A percentile compares a stretch with the other conserved stretches of the same genome.
Conservation (phyloP, 2,113 vertebrate genomes). For the Gallinago paraguaiae region DNA sequence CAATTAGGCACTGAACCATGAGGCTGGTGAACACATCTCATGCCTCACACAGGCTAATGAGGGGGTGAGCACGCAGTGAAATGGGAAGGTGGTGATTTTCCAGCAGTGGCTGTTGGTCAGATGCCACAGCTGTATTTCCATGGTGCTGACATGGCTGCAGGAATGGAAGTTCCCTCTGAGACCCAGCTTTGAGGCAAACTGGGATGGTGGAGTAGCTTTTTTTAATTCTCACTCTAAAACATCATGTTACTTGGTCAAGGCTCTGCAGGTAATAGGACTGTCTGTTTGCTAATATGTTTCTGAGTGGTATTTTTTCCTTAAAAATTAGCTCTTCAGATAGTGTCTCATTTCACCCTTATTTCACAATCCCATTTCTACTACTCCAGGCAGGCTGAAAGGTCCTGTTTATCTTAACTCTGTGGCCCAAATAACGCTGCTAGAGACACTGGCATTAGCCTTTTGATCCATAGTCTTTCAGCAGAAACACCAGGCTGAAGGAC, state of each 20-base stretch:
- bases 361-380: not conserved
- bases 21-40: not conserved
- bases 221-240: not conserved
- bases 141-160: rapidly evolving
- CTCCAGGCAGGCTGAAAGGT: not conserved
- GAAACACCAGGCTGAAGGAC: not conserved
- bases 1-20: not conserved
- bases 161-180: not conserved
- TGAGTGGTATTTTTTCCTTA: not conserved
- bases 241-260: not conserved
- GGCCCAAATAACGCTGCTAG: not conserved
- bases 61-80: rapidly evolving
- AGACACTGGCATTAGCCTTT: not conserved
- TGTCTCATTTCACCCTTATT: not conserved
- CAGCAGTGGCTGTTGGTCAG: not conserved
- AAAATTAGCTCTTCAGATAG: not conserved
- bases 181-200: not conserved
- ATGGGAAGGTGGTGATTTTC: not conserved
- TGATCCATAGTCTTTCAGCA: not conserved
- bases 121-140: not conserved
- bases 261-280: not conserved
- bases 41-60: not conserved
- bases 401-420: not conserved
- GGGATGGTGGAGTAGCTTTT: not conserved
- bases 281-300: not conserved